phyloP scores from a whole-genome alignment of 2,888 invertebrate species.

The Brenthis daphne region DNA sequence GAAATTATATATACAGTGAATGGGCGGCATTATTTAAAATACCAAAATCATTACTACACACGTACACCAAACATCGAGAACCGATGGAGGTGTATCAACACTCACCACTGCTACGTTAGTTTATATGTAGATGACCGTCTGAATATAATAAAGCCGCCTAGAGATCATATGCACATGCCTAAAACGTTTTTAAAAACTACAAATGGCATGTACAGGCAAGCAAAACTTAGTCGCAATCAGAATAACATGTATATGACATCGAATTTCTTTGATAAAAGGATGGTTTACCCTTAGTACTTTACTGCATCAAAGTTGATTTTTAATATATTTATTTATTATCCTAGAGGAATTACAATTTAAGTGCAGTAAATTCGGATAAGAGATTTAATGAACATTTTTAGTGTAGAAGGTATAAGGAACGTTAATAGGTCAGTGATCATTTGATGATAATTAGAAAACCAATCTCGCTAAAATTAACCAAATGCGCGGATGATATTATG shows the following conservation, averaged over 20 bases:
- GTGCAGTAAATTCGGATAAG: too few species aligned
- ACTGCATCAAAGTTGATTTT: too few species aligned
- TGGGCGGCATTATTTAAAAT: slow-evolving; percentile 53
- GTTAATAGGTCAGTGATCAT: too few species aligned
- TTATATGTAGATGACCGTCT: slow-evolving; percentile 41
- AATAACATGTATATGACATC: background rate
- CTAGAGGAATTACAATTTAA: too few species aligned
- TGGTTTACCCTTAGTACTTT: too few species aligned
- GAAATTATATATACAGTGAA: slow-evolving; percentile 51
- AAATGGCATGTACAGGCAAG: slow-evolving; percentile 31
- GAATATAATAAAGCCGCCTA: slow-evolving; percentile 29
- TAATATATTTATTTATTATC: too few species aligned
- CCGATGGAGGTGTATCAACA: slow-evolving; percentile 56
- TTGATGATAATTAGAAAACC: too few species aligned
- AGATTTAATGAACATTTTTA: too few species aligned
- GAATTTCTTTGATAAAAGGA: background rate
- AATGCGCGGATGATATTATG: too few species aligned
- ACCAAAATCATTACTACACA: slow-evolving; percentile 59
- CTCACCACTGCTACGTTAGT: slow-evolving; percentile 48
- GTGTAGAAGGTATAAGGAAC: too few species aligned
- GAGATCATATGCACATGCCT: slow-evolving; percentile 32
- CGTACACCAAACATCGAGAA: slow-evolving; percentile 51
- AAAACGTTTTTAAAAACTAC: slow-evolving; percentile 30
- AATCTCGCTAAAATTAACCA: too few species aligned
- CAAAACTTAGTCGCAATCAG: slow-evolving; percentile 13